Evolutionary conservation across 2,113 vertebrate species (phyloP).

Genomic region (Leptobrachium leishanense): DNA sequence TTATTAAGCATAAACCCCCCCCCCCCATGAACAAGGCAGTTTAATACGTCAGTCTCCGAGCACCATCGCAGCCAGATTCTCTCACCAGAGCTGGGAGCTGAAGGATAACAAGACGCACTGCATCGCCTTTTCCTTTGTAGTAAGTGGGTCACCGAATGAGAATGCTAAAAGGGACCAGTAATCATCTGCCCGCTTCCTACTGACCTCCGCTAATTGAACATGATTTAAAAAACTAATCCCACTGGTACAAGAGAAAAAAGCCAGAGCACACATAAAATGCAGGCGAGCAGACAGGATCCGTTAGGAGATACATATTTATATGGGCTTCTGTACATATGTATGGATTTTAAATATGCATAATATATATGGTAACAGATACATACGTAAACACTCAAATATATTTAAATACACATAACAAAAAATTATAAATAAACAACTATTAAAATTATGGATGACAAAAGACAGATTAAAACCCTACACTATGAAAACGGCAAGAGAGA

Average conservation of each 20-base stretch:
- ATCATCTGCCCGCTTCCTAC: slow-evolving; percentile 12
- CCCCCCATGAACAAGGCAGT: not conserved
- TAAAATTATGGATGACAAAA: too few relatives aligned
- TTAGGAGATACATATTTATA: too few relatives aligned
- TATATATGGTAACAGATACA: too few relatives aligned
- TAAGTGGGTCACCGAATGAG: slow-evolving; percentile 39
- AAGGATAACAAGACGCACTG: slow-evolving; percentile 14
- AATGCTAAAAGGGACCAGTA: slow-evolving; percentile 25
- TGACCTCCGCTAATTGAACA: slow-evolving; percentile 7
- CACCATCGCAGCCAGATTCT: slow-evolving; percentile 1
- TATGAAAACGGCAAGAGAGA: too few relatives aligned
- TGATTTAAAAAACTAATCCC: too few relatives aligned
- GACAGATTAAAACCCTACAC: too few relatives aligned
- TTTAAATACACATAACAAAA: too few relatives aligned
- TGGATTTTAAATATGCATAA: too few relatives aligned
- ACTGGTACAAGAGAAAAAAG: not conserved
- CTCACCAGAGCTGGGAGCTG: slow-evolving; percentile 13
- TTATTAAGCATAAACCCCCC: slow-evolving; percentile 31
- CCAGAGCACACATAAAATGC: not conserved
- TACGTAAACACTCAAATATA: too few relatives aligned
- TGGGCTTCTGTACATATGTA: too few relatives aligned
- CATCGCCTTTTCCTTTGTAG: slow-evolving; percentile 28
- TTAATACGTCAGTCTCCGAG: not conserved
- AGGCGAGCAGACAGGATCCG: too few relatives aligned
- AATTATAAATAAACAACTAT: too few relatives aligned